Evolutionary conservation across 2,113 vertebrate species (phyloP).

Genomic region (Poicephalus meyeri): DNA sequence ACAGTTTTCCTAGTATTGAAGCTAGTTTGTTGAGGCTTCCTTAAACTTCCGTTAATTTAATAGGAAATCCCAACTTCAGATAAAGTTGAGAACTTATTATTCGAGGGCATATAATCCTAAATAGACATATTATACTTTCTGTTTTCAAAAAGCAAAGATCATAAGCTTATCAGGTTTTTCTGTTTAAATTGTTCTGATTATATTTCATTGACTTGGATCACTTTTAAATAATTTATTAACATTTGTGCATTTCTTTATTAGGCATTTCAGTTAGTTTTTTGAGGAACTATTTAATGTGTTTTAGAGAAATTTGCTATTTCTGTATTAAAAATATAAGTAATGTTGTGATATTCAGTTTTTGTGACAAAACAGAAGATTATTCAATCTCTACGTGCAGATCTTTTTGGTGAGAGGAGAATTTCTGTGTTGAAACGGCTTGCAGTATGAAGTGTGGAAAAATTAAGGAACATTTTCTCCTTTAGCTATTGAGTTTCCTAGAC

Average conservation of each 20-base stretch:
- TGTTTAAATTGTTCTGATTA: not conserved
- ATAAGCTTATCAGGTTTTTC: not conserved
- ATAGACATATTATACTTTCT: not conserved
- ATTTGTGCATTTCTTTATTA: not conserved
- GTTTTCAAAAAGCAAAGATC: not conserved
- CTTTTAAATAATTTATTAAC: not conserved
- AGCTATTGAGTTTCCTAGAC: not conserved
- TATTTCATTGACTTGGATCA: not conserved
- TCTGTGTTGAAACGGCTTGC: not conserved
- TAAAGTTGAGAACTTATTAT: not conserved
- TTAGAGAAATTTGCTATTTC: not conserved
- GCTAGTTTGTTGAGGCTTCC: not conserved
- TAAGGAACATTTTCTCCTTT: not conserved
- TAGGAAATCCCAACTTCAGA: not conserved
- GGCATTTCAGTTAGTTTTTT: not conserved
- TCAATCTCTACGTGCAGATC: accelerated
- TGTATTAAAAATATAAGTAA: not conserved
- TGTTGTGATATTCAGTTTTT: not conserved
- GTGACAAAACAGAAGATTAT: too few species aligned
- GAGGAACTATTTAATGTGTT: not conserved
- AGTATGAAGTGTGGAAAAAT: not conserved
- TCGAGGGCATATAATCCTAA: not conserved
- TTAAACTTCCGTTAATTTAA: not conserved
- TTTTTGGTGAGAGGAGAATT: not conserved
- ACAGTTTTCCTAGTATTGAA: not conserved